Conservation (phyloP, 2,888 invertebrate genomes). For the Ferdinandea cuprea region DNA sequence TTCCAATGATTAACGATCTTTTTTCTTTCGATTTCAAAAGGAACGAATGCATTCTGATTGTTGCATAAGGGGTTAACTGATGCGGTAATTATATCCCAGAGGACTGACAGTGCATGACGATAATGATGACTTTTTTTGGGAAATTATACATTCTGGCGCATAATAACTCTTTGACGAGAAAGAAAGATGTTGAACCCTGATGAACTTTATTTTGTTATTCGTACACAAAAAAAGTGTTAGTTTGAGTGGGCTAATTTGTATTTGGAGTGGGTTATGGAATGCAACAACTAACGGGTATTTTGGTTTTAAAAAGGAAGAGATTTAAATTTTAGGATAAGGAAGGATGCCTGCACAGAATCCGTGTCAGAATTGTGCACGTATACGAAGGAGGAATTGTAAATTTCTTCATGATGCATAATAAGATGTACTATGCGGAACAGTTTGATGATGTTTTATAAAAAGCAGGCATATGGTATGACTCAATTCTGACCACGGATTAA, state of each 20-base stretch:
- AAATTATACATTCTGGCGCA: slow-evolving; percentile 40
- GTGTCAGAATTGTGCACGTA: slow-evolving; percentile 51
- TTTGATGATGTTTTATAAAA: background rate
- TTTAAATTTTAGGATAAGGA: slow-evolving; percentile 62
- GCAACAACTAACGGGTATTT: slow-evolving; percentile 56
- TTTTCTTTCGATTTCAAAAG: slow-evolving; percentile 39
- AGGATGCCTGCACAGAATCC: slow-evolving; percentile 38
- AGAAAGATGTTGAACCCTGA: slow-evolving; percentile 44
- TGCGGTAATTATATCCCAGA: slow-evolving; percentile 48
- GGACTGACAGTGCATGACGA: slow-evolving; percentile 33
- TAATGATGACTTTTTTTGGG: slow-evolving; percentile 34
- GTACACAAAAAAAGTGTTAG: slow-evolving; percentile 7
- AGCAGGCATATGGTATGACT: no score
- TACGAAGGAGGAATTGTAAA: background rate
- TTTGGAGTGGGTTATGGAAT: slow-evolving; percentile 59
- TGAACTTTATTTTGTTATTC: slow-evolving; percentile 42
- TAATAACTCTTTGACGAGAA: slow-evolving; percentile 50
- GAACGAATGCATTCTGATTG: slow-evolving; percentile 59
- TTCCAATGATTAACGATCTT: slow-evolving; percentile 61
- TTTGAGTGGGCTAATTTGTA: slow-evolving; percentile 41
- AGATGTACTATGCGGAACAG: background rate
- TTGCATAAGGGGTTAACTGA: slow-evolving; percentile 60
- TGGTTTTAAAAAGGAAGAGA: slow-evolving; percentile 22
- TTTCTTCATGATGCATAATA: no score
- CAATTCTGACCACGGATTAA: no score